Conservation (phyloP, 2,113 vertebrate species). For the Casuarius casuarius region DNA sequence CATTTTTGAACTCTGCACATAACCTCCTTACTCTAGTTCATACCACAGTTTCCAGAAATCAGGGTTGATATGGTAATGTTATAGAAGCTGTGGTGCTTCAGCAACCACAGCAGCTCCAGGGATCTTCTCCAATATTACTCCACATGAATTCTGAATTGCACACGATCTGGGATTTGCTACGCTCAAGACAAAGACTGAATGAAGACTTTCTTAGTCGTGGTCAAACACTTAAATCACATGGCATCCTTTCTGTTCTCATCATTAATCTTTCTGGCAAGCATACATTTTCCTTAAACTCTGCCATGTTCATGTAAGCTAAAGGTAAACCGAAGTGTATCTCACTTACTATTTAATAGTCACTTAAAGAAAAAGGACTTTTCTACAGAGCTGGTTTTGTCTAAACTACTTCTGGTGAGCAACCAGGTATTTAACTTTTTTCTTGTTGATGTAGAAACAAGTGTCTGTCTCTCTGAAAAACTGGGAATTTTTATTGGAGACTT, state of each 20-base stretch:
- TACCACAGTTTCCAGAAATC: neutral
- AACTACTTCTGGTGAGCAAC: neutral
- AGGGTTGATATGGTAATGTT: accelerated
- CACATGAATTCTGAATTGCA: neutral
- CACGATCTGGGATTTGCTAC: neutral
- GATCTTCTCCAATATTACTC: neutral
- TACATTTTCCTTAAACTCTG: neutral
- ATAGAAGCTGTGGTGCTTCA: neutral
- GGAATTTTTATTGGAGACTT: conserved; percentile 61
- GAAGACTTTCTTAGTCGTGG: neutral
- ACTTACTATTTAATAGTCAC: neutral
- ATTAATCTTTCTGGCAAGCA: neutral
- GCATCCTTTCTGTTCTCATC: accelerated
- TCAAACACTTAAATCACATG: accelerated
- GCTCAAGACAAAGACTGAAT: neutral
- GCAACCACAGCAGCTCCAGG: neutral
- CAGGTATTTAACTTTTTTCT: neutral
- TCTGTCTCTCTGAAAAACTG: conserved; percentile 33
- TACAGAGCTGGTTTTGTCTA: neutral
- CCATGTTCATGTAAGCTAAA: neutral
- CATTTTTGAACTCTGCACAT: neutral
- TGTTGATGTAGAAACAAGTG: conserved; percentile 46
- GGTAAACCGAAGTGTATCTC: accelerated
- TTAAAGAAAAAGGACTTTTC: neutral
- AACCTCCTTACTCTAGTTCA: neutral